Evolutionary conservation across 1,140 invertebrate species (phyloP).

Genomic region (Bombus waltoni): DNA sequence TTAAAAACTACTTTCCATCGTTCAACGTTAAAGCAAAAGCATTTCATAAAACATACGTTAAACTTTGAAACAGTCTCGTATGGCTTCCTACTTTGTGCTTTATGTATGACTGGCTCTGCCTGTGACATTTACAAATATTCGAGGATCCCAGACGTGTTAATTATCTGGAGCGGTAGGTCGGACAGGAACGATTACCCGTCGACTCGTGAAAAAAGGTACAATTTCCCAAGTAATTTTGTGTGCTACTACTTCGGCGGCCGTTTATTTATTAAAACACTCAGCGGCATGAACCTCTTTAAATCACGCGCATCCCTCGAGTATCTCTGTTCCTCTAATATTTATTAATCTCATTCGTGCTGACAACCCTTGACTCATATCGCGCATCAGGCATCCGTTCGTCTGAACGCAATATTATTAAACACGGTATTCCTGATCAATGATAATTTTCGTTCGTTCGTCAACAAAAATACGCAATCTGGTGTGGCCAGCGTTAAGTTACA

Average conservation of each 20-base stretch:
- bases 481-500: background rate
- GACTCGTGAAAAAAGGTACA: conserved; percentile 51
- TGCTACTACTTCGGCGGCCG: conserved; percentile 7
- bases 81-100: background rate
- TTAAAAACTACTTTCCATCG: background rate
- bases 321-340: conserved; percentile 61
- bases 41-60: background rate
- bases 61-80: background rate
- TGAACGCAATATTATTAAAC: conserved; percentile 43
- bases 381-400: background rate
- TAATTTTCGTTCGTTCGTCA: background rate
- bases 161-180: conserved; percentile 41
- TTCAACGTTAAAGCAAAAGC: background rate
- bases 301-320: conserved; percentile 57
- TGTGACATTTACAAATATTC: conserved; percentile 26
- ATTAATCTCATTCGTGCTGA: conserved; percentile 64
- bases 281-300: conserved; percentile 57
- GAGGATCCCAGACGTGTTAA: conserved; percentile 50
- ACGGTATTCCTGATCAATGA: background rate
- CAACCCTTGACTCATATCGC: conserved; percentile 21
- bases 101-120: background rate
- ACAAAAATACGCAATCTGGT: background rate
- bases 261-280: conserved; percentile 66
- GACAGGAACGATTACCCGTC: conserved; percentile 52
- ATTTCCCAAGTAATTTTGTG: conserved; percentile 63